Base-by-base conservation (phyloP, 1,140 invertebrate genomes). In the Probaryconus sp. region DNA sequence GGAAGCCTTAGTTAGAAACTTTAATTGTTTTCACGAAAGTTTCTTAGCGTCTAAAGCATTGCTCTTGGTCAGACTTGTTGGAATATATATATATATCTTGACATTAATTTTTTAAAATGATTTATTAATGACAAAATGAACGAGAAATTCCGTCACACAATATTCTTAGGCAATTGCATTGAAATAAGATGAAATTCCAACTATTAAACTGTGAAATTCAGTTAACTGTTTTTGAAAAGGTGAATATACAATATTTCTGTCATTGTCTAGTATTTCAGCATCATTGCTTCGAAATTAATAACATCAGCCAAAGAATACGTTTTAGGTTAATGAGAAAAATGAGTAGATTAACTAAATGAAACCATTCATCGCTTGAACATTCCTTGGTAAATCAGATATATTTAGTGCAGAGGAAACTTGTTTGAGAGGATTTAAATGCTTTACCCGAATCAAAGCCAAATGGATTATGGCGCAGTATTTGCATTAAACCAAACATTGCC, bases 151-250 rank as follows among this genome's bases (percentile, higher is more conserved):
- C 28, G 31, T 55, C 38, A 24, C 7, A 18, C 37, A 14, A 13
- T 10, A 40, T n/a, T 65, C 17, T 47, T 50, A 16, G 17, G 50
- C 58, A 31, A 43, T 53, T 35, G 18, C 43, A 45, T 16, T 3
- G 28, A 33, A 47, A 51, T 43, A 35, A 48, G 33, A 45, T 38
- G 43, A 16, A 10, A 28, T 38, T 5, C 6, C 40, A 35, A 14
- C 28, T 61, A 16, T 48, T 47, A 48, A 61, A 13, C 20, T 10
- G 43, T 37, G 10, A 21, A 61, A 61, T 61, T 61, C 42, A 28
- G 40, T 48, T 48, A 38, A 10, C 3, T 10, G 3, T 10, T 61
- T 48, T 40, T 26, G 11, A 5, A 33, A 50, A 47, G 24, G 33
- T 31, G 7, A 43, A 42, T 42, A 20, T 17, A 5, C 10, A 21